Base-by-base conservation (phyloP, 2,888 invertebrate genomes). In the Hydroisotoma schaefferi region DNA sequence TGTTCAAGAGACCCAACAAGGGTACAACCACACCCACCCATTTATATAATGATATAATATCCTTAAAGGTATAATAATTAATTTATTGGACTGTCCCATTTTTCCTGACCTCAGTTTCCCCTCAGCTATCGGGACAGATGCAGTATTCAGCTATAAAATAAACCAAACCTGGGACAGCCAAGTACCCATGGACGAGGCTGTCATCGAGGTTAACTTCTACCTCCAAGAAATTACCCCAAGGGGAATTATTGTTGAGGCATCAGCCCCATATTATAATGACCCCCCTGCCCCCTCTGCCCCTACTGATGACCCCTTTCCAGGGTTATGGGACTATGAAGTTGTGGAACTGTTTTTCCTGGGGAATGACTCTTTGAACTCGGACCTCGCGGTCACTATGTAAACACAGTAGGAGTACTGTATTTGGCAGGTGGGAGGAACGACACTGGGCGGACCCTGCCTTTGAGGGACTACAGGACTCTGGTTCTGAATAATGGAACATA, bases 241-340 rank as follows among this genome's bases (percentile, higher is more conserved):
- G 33, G 8, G 33, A 8, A 33, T 33, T 10, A 33, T 10, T 33
- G 15, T 33, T 10, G 15, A 33, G 8, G 33, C 33, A 10, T 33
- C n/a, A n/a, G n/a, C n/a, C n/a, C n/a, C 33, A 10, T 33, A 33
- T 15, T 33, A 33, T 15, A 15, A 15, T 10, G 33, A 33, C 15
- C 33, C 33, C 8, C 33, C 8, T 10, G 33, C 33, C 15, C 33
- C 33, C 8, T 10, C 8, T 33, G 33, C 33, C 8, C 15, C 33
- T 15, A 33, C 33, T 10, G 15, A 15, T 8, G 33, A 33, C 15
- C 33, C 33, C 8, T 33, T 10, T 15, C 56, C 53, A 10, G 53
- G 53, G 29, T 48, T 69, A 6, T 69, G 67, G 67, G 59, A 67
- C 28, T 67, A 59, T 25, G 69, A 69, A 59, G 69, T 69, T 1